Conservation (phyloP, 2,888 invertebrate genomes). For the Zygaena filipendulae region DNA sequence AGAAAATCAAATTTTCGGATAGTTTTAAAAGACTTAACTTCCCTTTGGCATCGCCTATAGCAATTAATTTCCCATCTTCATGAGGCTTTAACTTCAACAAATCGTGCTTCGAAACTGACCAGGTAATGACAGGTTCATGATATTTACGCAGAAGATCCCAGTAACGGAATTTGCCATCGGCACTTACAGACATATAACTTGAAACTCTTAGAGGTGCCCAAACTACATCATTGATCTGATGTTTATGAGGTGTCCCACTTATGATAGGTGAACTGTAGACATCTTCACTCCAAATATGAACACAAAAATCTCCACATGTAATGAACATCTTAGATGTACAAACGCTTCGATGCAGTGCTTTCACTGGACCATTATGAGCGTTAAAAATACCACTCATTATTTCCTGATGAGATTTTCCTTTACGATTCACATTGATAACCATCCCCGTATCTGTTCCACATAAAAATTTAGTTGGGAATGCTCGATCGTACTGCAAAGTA, state of each 20-base stretch:
- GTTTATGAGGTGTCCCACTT: constrained; percentile 24
- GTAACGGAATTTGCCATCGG: constrained; percentile 76
- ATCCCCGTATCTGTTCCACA: constrained; percentile 41
- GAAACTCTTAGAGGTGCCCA: constrained; percentile 45
- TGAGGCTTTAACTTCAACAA: constrained; percentile 73
- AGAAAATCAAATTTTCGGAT: constrained; percentile 72
- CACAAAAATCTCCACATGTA: constrained; percentile 73
- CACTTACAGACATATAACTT: constrained; percentile 31
- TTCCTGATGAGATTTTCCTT: constrained; percentile 72
- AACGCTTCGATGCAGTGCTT: constrained; percentile 71
- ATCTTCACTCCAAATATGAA: constrained; percentile 75
- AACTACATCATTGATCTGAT: constrained; percentile 29
- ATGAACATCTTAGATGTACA: constrained; percentile 74
- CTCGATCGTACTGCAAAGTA: constrained; percentile 73
- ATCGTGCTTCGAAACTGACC: constrained; percentile 64
- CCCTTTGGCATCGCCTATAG: constrained; percentile 74
- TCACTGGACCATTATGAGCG: constrained; percentile 67
- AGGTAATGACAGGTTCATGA: constrained; percentile 71
- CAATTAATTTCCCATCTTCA: constrained; percentile 68
- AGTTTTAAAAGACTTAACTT: constrained; percentile 71
- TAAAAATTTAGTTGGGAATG: constrained; percentile 69
- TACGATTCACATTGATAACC: constrained; percentile 72
- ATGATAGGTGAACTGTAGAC: constrained; percentile 47
- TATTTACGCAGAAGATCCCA: constrained; percentile 84
- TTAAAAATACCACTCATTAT: constrained; percentile 67